Evolutionary conservation across 2,888 invertebrate genomes (phyloP).

Genomic region (Entomobrya proxima): DNA sequence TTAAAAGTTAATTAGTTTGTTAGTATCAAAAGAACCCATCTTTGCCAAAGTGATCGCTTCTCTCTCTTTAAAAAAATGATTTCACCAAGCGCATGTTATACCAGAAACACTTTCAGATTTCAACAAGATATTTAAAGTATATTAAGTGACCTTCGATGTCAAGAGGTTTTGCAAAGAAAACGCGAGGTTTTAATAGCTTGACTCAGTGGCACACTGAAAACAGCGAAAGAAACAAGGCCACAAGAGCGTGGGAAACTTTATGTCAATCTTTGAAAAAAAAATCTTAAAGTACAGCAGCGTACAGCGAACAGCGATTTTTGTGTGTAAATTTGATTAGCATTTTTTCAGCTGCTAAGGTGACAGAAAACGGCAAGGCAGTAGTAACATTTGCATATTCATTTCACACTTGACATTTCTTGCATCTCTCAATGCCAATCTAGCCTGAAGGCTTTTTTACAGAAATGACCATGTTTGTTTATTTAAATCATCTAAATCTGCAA

Average conservation of each 20-base stretch:
- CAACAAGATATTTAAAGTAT: neutral
- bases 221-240: slow-evolving; percentile 2
- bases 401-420: too few relatives aligned
- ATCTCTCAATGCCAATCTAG: too few relatives aligned
- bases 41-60: too few relatives aligned
- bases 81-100: too few relatives aligned
- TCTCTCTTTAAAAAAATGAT: too few relatives aligned
- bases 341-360: too few relatives aligned
- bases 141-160: neutral
- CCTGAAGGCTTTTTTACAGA: too few relatives aligned
- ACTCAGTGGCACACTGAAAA: neutral
- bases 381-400: too few relatives aligned
- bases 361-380: neutral
- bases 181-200: slow-evolving; percentile 2
- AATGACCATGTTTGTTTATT: too few relatives aligned
- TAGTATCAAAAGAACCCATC: too few relatives aligned
- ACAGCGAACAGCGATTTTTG: neutral
- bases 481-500: too few relatives aligned
- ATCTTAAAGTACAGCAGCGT: neutral
- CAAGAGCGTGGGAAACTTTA: slow-evolving; percentile 42
- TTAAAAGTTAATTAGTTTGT: neutral
- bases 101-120: neutral
- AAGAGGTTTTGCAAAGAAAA: neutral
- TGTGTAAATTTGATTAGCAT: neutral
- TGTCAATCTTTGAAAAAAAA: slow-evolving; percentile 2